A percentile compares a stretch with the other conserved stretches of the same genome.
Evolutionary conservation across 2,888 invertebrate genomes (phyloP).

Genomic region (Philhelius pedissequus): DNA sequence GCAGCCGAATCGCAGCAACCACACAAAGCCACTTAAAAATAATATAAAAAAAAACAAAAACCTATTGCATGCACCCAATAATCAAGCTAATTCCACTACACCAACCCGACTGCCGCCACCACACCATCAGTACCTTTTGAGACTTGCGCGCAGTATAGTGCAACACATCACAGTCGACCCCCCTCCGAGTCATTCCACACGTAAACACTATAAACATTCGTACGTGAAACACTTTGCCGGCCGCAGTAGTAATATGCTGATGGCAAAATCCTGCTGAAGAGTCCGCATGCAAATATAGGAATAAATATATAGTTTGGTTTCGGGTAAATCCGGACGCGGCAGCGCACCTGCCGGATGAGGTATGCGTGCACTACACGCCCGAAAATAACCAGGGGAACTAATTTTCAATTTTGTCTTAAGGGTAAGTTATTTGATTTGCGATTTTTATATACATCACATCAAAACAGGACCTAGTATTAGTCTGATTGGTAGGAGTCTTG

Average conservation of each 20-base stretch:
- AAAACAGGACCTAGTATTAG: too few relatives aligned
- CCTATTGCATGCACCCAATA: conserved; percentile 60
- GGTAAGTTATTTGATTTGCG: not conserved
- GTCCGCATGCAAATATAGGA: conserved; percentile 51
- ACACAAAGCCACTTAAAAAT: conserved; percentile 55
- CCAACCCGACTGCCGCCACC: conserved; percentile 11
- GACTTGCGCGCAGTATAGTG: not conserved
- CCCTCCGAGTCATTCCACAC: conserved; percentile 20
- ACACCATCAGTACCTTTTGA: conserved; percentile 36
- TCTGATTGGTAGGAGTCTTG: too few relatives aligned
- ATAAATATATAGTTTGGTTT: not conserved
- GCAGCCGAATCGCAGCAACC: conserved; percentile 46
- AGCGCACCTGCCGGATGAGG: conserved; percentile 66
- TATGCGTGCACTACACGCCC: conserved; percentile 55
- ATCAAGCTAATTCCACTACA: conserved; percentile 67
- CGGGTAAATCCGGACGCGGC: conserved; percentile 37
- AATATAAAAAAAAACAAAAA: not conserved
- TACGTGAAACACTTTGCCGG: conserved; percentile 37
- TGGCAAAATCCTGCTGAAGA: conserved; percentile 40
- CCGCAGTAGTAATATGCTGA: not conserved
- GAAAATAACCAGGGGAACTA: not conserved
- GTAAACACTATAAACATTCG: conserved; percentile 50
- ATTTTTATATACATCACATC: too few relatives aligned
- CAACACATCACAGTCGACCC: not conserved
- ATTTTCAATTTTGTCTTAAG: not conserved